Evolutionary conservation across 2,113 vertebrate genomes (phyloP).

Genomic region (Tonatia bakeri): DNA sequence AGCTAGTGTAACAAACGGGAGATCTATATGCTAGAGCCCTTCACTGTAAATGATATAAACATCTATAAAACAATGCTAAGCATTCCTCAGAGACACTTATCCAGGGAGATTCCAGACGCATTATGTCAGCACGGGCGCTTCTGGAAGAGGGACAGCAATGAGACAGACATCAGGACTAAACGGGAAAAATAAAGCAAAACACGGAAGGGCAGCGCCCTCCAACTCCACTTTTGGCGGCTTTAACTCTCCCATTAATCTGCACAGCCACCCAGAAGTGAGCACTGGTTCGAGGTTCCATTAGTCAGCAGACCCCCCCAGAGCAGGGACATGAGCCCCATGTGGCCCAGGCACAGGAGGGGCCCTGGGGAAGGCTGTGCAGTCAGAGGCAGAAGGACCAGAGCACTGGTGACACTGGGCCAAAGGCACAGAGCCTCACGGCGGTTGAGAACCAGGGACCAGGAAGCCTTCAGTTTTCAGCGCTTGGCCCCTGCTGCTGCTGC

Average conservation of each 20-base stretch:
- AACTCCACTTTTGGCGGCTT: no score
- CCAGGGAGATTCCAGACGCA: not conserved
- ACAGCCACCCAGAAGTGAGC: not conserved
- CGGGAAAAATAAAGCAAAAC: not conserved
- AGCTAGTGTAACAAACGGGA: not conserved
- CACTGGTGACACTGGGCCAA: not conserved
- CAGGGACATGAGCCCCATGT: accelerated
- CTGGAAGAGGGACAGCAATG: not conserved
- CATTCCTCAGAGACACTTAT: not conserved
- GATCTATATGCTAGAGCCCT: not conserved
- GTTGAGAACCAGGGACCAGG: not conserved
- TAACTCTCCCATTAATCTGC: not conserved
- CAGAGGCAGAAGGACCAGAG: not conserved
- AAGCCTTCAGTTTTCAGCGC: not conserved
- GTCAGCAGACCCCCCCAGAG: not conserved
- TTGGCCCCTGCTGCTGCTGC: not conserved
- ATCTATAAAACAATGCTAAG: not conserved
- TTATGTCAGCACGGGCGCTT: not conserved
- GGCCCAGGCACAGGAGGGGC: not conserved
- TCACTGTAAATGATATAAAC: not conserved
- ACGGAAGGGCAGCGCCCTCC: not conserved
- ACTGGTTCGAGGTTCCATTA: accelerated
- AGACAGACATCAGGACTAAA: not conserved
- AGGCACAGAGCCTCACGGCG: not conserved
- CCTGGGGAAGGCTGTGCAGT: no score